Conservation (phyloP, 2,888 invertebrate species). For the Chymomyza fuscimana region DNA sequence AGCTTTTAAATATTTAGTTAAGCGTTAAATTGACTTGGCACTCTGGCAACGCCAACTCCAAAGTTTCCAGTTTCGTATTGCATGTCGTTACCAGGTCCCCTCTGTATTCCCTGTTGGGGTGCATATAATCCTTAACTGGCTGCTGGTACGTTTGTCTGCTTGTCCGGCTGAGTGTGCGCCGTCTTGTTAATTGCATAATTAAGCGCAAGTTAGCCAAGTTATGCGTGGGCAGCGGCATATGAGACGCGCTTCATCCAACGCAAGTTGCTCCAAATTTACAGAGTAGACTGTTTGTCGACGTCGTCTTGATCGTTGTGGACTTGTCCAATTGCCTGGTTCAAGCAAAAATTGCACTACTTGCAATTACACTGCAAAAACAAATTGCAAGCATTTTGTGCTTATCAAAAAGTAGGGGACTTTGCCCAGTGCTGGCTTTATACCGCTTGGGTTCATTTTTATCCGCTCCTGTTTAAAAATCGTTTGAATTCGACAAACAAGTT, state of each 20-base stretch:
- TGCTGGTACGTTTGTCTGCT: conserved; percentile 8
- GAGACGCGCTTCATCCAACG: conserved; percentile 47
- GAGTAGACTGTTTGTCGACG: conserved; percentile 29
- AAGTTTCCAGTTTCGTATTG: not conserved
- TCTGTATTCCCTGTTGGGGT: conserved; percentile 21
- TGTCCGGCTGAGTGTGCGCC: not conserved
- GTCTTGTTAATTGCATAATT: conserved; percentile 64
- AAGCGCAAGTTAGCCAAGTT: conserved; percentile 44
- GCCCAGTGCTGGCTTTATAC: no score
- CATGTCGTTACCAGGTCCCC: not conserved
- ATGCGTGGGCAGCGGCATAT: conserved; percentile 14
- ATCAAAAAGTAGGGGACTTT: no score
- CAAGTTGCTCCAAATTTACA: conserved; percentile 44
- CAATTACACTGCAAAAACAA: conserved; percentile 1
- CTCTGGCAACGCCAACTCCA: conserved; percentile 36
- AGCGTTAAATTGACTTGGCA: conserved; percentile 68
- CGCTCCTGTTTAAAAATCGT: no score
- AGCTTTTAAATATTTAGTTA: conserved; percentile 61
- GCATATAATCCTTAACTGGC: conserved; percentile 41
- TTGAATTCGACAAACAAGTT: no score
- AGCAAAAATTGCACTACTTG: conserved; percentile 15
- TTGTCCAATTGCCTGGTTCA: conserved; percentile 12
- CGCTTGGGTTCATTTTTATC: no score
- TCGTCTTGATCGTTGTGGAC: conserved; percentile 2
- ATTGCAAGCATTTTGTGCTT: conserved; percentile 22